Evolutionary conservation across 2,888 invertebrate species (phyloP).

Genomic region (Agrochola lota): DNA sequence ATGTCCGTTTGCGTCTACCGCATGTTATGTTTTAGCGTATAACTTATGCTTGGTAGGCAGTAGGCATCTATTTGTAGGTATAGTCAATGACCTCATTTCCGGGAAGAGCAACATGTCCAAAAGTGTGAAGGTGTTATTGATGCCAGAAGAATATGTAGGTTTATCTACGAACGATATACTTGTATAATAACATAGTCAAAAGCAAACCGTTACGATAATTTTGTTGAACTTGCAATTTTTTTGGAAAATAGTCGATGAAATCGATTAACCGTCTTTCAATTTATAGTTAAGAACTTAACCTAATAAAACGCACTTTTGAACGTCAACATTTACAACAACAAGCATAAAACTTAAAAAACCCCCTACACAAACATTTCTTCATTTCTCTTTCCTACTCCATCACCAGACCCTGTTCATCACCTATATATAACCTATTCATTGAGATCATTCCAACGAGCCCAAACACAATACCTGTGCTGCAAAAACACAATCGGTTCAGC

Average conservation of each 20-base stretch:
- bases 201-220: neutral
- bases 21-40: conserved; percentile 36
- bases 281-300: too few species aligned
- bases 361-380: too few species aligned
- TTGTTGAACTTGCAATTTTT: neutral
- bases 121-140: neutral
- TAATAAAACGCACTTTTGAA: too few species aligned
- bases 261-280: too few species aligned
- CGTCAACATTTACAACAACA: too few species aligned
- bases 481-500: too few species aligned
- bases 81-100: neutral
- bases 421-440: too few species aligned
- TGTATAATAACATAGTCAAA: neutral
- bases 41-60: neutral
- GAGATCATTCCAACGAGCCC: too few species aligned
- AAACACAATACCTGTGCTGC: too few species aligned
- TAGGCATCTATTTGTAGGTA: neutral
- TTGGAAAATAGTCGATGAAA: neutral
- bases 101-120: neutral
- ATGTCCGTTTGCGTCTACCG: conserved; percentile 33
- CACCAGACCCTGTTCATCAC: too few species aligned
- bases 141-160: neutral
- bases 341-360: too few species aligned
- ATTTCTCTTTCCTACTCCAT: too few species aligned
- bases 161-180: neutral